Percentiles rank a stretch among this genome's conserved stretches.
Evolutionary conservation across 2,113 vertebrate genomes (phyloP).

Genomic region (Zosterops hypoxanthus): DNA sequence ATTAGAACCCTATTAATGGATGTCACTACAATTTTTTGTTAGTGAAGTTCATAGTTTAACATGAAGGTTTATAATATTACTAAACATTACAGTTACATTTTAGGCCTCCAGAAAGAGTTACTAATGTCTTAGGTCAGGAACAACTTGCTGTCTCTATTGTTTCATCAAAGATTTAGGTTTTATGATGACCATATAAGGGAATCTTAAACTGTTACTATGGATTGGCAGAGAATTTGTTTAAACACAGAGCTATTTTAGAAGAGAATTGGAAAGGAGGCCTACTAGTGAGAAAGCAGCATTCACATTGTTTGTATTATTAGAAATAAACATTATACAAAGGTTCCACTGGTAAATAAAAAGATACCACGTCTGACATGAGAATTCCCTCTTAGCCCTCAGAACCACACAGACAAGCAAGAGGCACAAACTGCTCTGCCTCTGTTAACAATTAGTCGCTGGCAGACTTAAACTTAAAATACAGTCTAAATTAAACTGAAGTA

Average conservation of each 20-base stretch:
- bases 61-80: background rate
- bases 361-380: constrained; percentile 8
- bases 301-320: constrained; percentile 28
- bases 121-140: constrained; percentile 28
- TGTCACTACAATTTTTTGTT: background rate
- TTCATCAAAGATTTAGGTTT: constrained; percentile 65
- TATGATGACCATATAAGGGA: constrained; percentile 67
- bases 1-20: constrained; percentile 22
- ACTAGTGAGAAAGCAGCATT: constrained; percentile 43
- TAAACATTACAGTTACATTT: constrained; percentile 41
- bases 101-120: constrained; percentile 45
- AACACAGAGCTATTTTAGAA: constrained; percentile 72
- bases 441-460: background rate
- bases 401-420: background rate
- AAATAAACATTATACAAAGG: constrained; percentile 64
- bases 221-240: constrained; percentile 73
- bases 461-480: background rate
- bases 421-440: background rate
- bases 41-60: constrained; percentile 10
- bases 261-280: constrained; percentile 62
- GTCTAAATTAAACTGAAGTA: background rate
- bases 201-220: constrained; percentile 64
- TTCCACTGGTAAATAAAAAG: constrained; percentile 69
- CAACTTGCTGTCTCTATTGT: constrained; percentile 59
- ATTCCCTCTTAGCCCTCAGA: background rate